These are phyloP conservation scores for Eidolon dupreanum DNA, from an alignment of 2,797 vertebrate genomes.

Conservation along the genomic window DNA sequence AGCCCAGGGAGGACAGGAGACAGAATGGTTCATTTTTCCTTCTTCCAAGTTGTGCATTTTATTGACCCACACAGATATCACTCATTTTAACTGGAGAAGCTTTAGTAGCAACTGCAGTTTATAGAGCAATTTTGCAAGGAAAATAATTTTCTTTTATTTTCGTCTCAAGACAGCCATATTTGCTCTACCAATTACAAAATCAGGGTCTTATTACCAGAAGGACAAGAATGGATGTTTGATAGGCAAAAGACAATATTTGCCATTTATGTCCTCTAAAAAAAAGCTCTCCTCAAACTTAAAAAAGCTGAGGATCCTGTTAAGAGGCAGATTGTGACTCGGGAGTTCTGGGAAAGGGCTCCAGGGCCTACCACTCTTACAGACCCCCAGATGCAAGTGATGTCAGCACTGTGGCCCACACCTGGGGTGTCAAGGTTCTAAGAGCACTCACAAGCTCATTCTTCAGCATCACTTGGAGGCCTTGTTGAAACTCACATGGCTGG, in stretches of 20 bases:
- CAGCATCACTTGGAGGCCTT: no score
- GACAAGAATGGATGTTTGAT: background rate
- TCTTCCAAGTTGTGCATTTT: background rate
- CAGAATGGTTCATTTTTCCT: background rate
- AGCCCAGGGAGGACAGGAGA: background rate
- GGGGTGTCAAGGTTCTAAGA: background rate
- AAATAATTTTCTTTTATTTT: background rate
- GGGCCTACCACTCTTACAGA: fast-evolving
- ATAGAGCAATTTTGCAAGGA: background rate
- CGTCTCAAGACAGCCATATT: background rate
- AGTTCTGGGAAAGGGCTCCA: background rate
- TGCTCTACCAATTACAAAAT: background rate
- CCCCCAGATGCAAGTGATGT: fast-evolving
- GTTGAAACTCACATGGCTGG: no score
- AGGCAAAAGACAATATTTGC: background rate
- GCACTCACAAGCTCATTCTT: background rate
- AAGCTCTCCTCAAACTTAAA: background rate
- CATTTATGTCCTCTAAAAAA: background rate
- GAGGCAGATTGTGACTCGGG: background rate
- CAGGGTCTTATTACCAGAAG: background rate
- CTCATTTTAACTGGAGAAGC: background rate
- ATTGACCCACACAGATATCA: background rate
- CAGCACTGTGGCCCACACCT: no score
- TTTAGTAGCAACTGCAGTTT: background rate
- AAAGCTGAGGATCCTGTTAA: background rate